Base-by-base conservation (phyloP, 53 echinoderm and acorn worm genomes). In the Arbacia lixula region DNA sequence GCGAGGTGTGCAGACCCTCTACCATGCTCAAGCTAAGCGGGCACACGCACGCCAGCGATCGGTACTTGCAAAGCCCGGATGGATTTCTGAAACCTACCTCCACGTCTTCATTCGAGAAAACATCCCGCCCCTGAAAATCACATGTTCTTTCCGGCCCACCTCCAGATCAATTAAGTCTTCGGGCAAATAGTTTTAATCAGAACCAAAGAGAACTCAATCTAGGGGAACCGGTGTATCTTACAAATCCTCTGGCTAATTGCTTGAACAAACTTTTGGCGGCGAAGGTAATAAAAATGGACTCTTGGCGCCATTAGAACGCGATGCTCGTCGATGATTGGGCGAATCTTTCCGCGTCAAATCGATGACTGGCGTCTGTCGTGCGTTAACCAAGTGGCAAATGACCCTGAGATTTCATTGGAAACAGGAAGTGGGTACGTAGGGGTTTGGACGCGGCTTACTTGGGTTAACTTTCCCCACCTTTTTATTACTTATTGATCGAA, bases 121-220 rank as follows among this genome's bases (percentile, higher is more conserved):
- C 77, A 77, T 60, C 77, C 77, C 60, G 58, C 38, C 82, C 82
- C 64, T 81, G 26, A 81, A 64, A 81, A 81, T 63, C 82, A 81
- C 82, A 46, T 78, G 79, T 81, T 42, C 53, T 77, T 57, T 77
- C 82, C 82, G 63, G 49, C 82, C 82, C 78, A 77, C 64, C 62
- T 81, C 82, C 50, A 62, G 82, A 81, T 81, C 82, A 64, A 81
- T 81, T 62, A 81, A 63, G 41, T 30, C 82, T 81, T 29, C 12
- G 16, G 77, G 77, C 77, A 64, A 64, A 42, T 81, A 61, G 32
- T 29, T 51, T 42, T 81, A 63, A 61, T 51, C 28, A 81, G 46
- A 79, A 43, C 57, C 30, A 34, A 63, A 40, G 37, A 64, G 82
- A 81, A 81, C 62, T 63, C 52, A 81, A 63, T 63, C 82, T 62